Base-by-base conservation (phyloP, 2,797 vertebrate species). In the Cossypha heuglini region DNA sequence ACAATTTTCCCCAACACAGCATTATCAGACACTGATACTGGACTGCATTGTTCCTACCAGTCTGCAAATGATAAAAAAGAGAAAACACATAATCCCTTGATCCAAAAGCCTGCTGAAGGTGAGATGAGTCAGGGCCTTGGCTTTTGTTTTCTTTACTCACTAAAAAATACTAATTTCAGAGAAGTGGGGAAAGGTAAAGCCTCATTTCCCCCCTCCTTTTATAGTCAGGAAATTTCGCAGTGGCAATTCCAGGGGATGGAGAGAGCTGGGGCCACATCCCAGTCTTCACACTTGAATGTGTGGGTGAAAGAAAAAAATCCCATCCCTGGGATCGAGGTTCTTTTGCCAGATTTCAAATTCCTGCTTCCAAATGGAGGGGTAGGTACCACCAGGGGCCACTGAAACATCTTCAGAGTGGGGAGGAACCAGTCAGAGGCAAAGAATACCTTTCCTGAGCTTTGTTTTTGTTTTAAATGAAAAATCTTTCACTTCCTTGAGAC, bases 321-420 rank as follows among this genome's bases (percentile, higher is more conserved):
- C 12, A 18, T 59, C 37, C 24, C 37, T 59, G 46, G 28, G 46
- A 11, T 1, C 0, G 0, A n/a, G 40, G 5, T 29, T 12, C 28
- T 59, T 76, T 59, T 74, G 13, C 22, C 67, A 49, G 14, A 12
- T 64, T 93, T 85, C 40, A 35, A 16, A 33, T 67, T 17, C 13
- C n/a, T 85, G 40, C 16, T 69, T 6, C 29, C 3, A 24, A 43
- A 22, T 5, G 22, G 18, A 78, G 10, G 7, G 16, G 14, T 37
- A 24, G 4, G 3, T 33, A 25, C 12, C 13, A 43, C 16, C 28
- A 49, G 51, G 12, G 22, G 14, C 40, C 46, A 37, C 6, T 3
- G 14, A 78, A 78, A 17, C 37, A 29, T 10, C 28, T 81, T 54
- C 33, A 46, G 20, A 33, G 3, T 33, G 11, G 16, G 1, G 4